Conservation (phyloP, 2,888 invertebrate genomes). For the Drosophila setosimentum region DNA sequence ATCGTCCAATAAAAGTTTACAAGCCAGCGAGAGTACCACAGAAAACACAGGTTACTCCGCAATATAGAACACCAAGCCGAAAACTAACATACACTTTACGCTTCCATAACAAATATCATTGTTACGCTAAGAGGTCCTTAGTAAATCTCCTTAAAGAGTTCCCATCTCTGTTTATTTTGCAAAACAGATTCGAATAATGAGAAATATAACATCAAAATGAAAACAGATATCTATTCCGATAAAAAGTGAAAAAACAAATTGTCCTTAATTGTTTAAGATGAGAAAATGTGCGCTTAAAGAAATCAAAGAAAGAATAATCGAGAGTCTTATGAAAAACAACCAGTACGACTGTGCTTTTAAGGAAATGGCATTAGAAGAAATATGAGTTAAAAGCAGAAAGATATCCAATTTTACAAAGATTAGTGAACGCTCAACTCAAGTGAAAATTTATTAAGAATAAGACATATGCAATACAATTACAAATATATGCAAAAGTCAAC, state of each 20-base stretch:
- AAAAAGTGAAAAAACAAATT: neutral
- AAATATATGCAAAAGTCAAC: neutral
- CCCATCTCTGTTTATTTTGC: neutral
- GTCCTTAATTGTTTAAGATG: too few species aligned
- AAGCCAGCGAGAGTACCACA: slow-evolving; percentile 60
- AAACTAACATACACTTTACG: slow-evolving; percentile 27
- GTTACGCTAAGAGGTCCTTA: neutral
- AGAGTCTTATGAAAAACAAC: neutral
- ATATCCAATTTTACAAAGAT: neutral
- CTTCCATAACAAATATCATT: neutral
- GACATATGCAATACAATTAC: neutral
- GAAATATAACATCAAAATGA: too few species aligned
- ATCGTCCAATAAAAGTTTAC: slow-evolving; percentile 76
- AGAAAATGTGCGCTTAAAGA: too few species aligned
- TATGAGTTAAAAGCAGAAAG: neutral
- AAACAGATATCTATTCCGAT: neutral
- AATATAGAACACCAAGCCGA: slow-evolving; percentile 24
- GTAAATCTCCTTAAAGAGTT: neutral
- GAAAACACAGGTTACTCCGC: slow-evolving; percentile 27
- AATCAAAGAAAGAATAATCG: neutral
- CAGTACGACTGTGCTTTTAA: neutral
- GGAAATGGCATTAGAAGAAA: neutral
- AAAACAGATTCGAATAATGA: neutral
- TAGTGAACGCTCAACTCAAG: neutral
- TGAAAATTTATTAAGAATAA: neutral